Evolutionary conservation across 2,888 invertebrate species (phyloP).

Genomic region (Carpatolechia fugitivella): DNA sequence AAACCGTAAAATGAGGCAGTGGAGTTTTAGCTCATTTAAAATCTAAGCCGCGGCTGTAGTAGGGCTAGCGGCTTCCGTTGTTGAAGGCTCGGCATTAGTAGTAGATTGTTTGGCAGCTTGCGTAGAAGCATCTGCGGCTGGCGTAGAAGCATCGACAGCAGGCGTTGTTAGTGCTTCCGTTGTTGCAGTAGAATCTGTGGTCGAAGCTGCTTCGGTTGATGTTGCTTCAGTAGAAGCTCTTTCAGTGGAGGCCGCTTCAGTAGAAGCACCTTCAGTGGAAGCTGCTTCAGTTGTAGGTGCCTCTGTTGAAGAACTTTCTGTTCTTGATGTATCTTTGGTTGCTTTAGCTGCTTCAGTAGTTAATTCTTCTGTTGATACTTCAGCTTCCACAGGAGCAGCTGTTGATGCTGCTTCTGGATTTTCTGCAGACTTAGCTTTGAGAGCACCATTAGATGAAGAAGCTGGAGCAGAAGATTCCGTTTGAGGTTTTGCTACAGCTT

Average conservation of each 20-base stretch:
- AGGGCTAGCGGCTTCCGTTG: conserved; percentile 16
- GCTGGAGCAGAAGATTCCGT: conserved; percentile 19
- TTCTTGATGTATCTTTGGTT: conserved; percentile 19
- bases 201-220: conserved; percentile 26
- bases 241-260: conserved; percentile 23
- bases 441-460: too few relatives aligned
- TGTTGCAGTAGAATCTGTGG: conserved; percentile 17
- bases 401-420: neutral
- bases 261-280: conserved; percentile 13
- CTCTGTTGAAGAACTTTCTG: conserved; percentile 17
- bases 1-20: conserved; percentile 5
- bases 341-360: conserved; percentile 23
- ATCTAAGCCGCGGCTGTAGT: conserved; percentile 22
- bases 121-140: conserved; percentile 1
- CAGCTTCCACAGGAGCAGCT: conserved; percentile 9
- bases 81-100: conserved; percentile 2
- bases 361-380: conserved; percentile 27
- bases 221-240: conserved; percentile 21
- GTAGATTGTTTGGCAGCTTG: neutral
- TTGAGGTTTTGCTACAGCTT: conserved; percentile 12
- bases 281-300: conserved; percentile 14
- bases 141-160: neutral
- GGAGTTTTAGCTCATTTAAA: conserved; percentile 6
- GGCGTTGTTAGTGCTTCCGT: neutral
- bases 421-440: too few relatives aligned